A percentile compares a stretch with the other conserved stretches of the same genome.
Conservation (phyloP, 2,888 invertebrate genomes). For the Taphrorychus bicolor region DNA sequence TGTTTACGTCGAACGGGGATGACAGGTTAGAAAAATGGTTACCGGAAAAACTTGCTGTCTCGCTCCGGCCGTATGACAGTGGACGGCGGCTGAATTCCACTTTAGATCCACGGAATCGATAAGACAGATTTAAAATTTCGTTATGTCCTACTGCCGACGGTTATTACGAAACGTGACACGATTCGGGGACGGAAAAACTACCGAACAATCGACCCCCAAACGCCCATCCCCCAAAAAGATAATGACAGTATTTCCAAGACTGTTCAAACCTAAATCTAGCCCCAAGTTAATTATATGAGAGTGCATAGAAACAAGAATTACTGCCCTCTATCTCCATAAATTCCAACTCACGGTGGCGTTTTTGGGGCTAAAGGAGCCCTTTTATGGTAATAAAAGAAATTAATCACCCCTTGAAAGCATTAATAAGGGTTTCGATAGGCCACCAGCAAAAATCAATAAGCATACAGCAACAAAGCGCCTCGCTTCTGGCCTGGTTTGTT, state of each 20-base stretch:
- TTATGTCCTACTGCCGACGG: neutral
- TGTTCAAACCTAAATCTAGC: neutral
- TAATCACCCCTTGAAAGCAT: conserved; percentile 36
- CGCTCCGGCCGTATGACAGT: conserved; percentile 18
- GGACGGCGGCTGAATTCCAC: conserved; percentile 17
- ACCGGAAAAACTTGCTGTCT: conserved; percentile 27
- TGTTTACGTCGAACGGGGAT: conserved; percentile 43
- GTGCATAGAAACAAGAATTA: neutral
- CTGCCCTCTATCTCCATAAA: neutral
- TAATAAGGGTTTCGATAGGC: conserved; percentile 36
- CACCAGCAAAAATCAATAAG: conserved; percentile 31
- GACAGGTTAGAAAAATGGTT: conserved; percentile 38
- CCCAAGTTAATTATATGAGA: neutral
- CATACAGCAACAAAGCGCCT: conserved; percentile 30
- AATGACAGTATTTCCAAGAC: too few species aligned
- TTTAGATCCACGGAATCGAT: conserved; percentile 7
- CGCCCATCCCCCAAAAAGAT: too few species aligned
- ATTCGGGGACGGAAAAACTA: neutral
- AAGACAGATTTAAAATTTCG: conserved; percentile 2
- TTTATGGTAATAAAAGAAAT: conserved; percentile 37
- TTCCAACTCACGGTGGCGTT: neutral
- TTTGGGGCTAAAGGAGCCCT: conserved; percentile 25
- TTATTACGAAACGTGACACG: neutral
- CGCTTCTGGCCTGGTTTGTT: conserved; percentile 16
- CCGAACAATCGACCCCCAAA: neutral